phyloP scores from a whole-genome alignment of 2,888 invertebrate species.

The Drosophila kokeensis region DNA sequence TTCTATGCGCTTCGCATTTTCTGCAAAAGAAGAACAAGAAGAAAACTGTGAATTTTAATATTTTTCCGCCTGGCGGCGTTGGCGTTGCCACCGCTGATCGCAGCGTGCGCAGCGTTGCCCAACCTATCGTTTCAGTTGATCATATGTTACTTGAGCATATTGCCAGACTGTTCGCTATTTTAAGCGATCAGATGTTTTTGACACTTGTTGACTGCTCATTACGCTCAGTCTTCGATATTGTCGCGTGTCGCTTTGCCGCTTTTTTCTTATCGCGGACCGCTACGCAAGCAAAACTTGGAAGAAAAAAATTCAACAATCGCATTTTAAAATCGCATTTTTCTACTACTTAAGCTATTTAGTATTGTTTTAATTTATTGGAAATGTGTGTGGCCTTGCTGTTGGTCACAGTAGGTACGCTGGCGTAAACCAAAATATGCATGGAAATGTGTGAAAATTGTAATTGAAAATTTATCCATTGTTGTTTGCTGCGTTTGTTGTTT shows the following conservation, averaged over 20 bases:
- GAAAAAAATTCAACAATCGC: constrained; percentile 17
- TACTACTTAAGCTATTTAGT: constrained; percentile 37
- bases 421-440: constrained; percentile 35
- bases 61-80: not conserved
- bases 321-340: constrained; percentile 48
- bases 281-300: constrained; percentile 49
- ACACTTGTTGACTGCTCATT: constrained; percentile 64
- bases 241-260: constrained; percentile 57
- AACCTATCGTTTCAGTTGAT: constrained; percentile 8
- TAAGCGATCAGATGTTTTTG: constrained; percentile 70
- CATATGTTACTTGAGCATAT: constrained; percentile 21
- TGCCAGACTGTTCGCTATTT: constrained; percentile 34
- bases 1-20: constrained; percentile 54
- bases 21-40: constrained; percentile 40
- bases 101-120: constrained; percentile 28
- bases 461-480: constrained; percentile 57
- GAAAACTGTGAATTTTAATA: constrained; percentile 16
- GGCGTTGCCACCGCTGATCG: constrained; percentile 33
- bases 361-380: constrained; percentile 45
- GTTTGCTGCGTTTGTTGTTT: constrained; percentile 56
- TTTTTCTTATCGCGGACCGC: constrained; percentile 53
- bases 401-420: constrained; percentile 18
- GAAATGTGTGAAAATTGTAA: constrained; percentile 58
- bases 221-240: constrained; percentile 56
- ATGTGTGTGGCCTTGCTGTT: constrained; percentile 33